Evolutionary conservation across 2,888 invertebrate genomes (phyloP), one percentile per base, ranked within the genome.

Genomic region (Adineta ricciae): DNA sequence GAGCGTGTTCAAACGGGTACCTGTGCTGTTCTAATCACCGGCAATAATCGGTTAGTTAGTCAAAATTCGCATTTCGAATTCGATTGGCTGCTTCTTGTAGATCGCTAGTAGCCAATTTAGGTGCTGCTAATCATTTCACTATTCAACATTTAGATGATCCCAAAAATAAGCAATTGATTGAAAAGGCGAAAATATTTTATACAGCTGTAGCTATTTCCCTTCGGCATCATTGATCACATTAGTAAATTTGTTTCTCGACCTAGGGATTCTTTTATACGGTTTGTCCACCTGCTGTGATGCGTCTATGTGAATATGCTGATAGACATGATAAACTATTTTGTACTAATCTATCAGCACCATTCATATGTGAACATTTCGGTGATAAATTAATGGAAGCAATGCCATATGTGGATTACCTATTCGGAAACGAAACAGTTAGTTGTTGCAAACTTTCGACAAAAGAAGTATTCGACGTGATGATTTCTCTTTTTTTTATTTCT

Each of bases 241-340:
- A 50, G 14, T 3, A 3, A 50, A 50, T 14, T 21, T 14, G 19
- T 78, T 1, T 14, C 1, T 78, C 52, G 36, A 91, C 92, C 5
- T 91, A 97, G 97, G 96, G 97, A 87, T 99, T 96, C 92, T 97
- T 98, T 91, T 92, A 99, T 87, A 97, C 97, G 19, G 98, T 97
- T 1, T 96, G 95, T 88, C 95, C 95, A 8, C 93, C 94, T 87
- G 93, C 96, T 9, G 94, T 97, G 88, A 91, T 95, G 91, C 93
- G 93, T 89, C 92, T 99, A 27, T 97, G 96, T 0, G 91, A 93
- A 88, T 93, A 94, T 89, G 94, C 97, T 19, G 92, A 93, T 87
- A 92, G 92, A 84, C 92, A 93, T 54, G 92, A 94, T 86, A 94
- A 94, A 89, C 91, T 93, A 50, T 96, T 97, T 91, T 92, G 93